These are phyloP conservation scores for Trachymyrmex septentrionalis DNA, from an alignment of 1,140 invertebrate species.

Conservation along the genomic window DNA sequence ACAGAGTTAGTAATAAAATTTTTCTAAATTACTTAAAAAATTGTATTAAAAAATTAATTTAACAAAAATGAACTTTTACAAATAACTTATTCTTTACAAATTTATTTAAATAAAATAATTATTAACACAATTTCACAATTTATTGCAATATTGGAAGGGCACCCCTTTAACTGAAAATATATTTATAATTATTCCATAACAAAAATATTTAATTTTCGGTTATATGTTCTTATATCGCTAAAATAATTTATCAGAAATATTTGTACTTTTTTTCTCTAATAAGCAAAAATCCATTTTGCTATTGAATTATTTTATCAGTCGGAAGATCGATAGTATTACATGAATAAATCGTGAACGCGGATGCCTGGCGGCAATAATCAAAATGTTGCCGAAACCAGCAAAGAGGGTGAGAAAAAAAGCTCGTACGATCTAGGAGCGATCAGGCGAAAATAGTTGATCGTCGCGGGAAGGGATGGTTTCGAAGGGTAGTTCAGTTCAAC, in stretches of 20 bases:
- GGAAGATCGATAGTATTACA: neutral
- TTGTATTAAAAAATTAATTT: constrained; percentile 2
- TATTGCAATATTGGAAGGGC: neutral
- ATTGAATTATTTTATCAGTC: neutral
- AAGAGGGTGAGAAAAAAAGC: neutral
- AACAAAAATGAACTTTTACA: neutral
- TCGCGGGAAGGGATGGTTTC: constrained; percentile 42
- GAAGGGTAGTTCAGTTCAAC: constrained; percentile 17
- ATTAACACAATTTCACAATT: neutral
- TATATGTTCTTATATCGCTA: neutral
- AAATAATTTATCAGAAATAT: neutral
- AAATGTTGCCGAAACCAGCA: neutral
- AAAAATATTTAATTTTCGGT: neutral
- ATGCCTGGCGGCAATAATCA: neutral
- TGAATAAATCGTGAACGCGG: neutral
- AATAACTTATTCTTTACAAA: neutral
- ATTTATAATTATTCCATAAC: neutral
- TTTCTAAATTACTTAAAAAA: neutral
- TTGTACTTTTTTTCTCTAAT: neutral
- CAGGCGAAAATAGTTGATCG: constrained; percentile 66
- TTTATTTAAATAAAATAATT: neutral
- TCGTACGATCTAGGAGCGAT: constrained; percentile 40
- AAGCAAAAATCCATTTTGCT: neutral
- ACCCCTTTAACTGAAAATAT: neutral
- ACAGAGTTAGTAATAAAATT: neutral